Conservation (phyloP, 2,113 vertebrate genomes). For the Caranx ignobilis region DNA sequence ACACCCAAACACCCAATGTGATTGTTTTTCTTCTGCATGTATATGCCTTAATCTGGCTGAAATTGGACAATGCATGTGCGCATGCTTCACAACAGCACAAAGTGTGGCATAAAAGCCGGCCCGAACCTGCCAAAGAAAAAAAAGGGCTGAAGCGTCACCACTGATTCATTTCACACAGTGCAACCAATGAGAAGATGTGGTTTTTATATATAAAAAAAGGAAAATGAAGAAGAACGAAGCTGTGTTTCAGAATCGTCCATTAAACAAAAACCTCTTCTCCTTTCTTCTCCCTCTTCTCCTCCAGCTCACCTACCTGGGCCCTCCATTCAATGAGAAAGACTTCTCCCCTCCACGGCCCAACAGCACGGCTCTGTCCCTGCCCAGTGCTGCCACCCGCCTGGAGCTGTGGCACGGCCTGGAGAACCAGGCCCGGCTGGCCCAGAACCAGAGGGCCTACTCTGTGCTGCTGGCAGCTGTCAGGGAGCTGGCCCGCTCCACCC, state of each 20-base stretch:
- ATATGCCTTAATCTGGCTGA: no score
- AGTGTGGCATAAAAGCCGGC: no score
- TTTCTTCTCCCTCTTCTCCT: constrained; percentile 29
- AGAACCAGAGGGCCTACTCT: constrained; percentile 96
- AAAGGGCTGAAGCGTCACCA: no score
- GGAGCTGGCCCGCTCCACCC: constrained; percentile 88
- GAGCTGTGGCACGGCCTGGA: constrained; percentile 94
- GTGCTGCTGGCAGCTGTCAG: constrained; percentile 93
- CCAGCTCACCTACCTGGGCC: constrained; percentile 94
- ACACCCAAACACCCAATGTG: no score
- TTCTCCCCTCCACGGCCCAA: constrained; percentile 94
- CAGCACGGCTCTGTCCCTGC: constrained; percentile 88
- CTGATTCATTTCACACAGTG: no score
- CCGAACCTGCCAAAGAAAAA: no score
- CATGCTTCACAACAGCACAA: no score
- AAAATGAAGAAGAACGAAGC: no score
- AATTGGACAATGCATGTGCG: no score
- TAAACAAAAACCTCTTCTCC: neutral
- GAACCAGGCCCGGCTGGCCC: constrained; percentile 92
- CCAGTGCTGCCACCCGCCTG: constrained; percentile 93
- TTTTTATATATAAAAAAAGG: no score
- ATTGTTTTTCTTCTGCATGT: no score
- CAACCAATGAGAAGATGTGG: no score
- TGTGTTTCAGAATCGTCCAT: neutral
- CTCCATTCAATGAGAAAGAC: constrained; percentile 96